phyloP scores from a whole-genome alignment of 1,140 invertebrate species.

The Zophobas atratus region DNA sequence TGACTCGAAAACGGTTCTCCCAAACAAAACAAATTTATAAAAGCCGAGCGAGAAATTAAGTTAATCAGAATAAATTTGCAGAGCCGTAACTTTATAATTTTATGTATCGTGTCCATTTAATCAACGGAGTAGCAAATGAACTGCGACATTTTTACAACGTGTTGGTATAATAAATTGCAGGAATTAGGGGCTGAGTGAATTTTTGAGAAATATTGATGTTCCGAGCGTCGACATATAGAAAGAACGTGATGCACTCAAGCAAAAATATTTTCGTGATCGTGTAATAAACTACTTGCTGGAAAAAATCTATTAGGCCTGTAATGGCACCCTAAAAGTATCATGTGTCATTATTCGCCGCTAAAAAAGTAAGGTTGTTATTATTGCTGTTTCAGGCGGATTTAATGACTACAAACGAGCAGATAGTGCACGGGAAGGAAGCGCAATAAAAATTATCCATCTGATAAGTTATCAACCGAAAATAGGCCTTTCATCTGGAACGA shows the following conservation, averaged over 20 bases:
- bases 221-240: conserved; percentile 1
- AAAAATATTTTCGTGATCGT: not conserved
- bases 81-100: not conserved
- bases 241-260: conserved; percentile 10
- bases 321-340: not conserved
- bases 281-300: not conserved
- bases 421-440: conserved; percentile 7
- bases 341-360: not conserved
- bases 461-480: not conserved
- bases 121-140: too few species aligned
- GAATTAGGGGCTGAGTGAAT: conserved; percentile 15
- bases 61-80: not conserved
- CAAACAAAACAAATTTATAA: not conserved
- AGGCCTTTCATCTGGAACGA: not conserved
- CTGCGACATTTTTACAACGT: not conserved
- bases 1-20: not conserved
- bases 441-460: conserved; percentile 8
- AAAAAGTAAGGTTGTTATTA: not conserved
- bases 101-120: too few species aligned
- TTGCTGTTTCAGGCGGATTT: not conserved
- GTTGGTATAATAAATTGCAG: conserved; percentile 1
- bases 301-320: conserved; percentile 5
- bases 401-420: not conserved
- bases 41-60: not conserved
- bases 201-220: conserved; percentile 9